Conservation (phyloP, 1,140 invertebrate species). For the Listronotus oregonensis region DNA sequence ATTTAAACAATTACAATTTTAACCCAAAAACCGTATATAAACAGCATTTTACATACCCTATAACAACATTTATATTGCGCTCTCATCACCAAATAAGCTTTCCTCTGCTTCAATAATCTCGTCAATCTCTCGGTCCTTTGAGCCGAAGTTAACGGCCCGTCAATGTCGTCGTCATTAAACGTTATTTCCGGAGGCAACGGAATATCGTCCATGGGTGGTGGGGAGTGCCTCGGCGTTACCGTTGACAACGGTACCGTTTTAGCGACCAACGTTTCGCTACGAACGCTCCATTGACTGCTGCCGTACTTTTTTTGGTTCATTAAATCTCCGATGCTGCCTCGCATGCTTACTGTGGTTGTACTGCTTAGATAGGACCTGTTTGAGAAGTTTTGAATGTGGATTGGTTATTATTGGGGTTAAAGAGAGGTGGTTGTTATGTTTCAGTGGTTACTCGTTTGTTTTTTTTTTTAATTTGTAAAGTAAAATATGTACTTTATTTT, state of each 20-base stretch:
- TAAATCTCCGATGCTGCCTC: conserved; percentile 73
- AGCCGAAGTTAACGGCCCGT: conserved; percentile 62
- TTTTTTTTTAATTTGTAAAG: no score
- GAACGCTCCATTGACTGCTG: conserved; percentile 69
- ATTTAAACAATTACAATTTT: no score
- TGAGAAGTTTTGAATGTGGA: no score
- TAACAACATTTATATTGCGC: conserved; percentile 20
- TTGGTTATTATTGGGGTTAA: no score
- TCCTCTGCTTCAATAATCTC: conserved; percentile 63
- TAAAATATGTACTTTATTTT: no score
- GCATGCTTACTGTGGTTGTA: conserved; percentile 58
- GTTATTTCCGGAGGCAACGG: conserved; percentile 20
- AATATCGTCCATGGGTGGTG: conserved; percentile 38
- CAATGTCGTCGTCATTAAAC: conserved; percentile 30
- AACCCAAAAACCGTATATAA: not conserved
- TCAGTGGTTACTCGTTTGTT: no score
- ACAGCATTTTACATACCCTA: conserved; percentile 33
- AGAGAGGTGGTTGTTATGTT: no score
- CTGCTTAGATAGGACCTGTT: conserved; percentile 54
- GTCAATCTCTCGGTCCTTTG: conserved; percentile 70
- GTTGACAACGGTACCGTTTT: conserved; percentile 73
- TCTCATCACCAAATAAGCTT: conserved; percentile 36
- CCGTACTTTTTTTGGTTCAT: conserved; percentile 77
- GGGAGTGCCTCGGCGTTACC: conserved; percentile 62
- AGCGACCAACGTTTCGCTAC: conserved; percentile 69